Percentiles rank a stretch among this genome's conserved stretches.
Evolutionary conservation across 1,140 invertebrate species (phyloP).

Genomic region (Riptortus pedestris): DNA sequence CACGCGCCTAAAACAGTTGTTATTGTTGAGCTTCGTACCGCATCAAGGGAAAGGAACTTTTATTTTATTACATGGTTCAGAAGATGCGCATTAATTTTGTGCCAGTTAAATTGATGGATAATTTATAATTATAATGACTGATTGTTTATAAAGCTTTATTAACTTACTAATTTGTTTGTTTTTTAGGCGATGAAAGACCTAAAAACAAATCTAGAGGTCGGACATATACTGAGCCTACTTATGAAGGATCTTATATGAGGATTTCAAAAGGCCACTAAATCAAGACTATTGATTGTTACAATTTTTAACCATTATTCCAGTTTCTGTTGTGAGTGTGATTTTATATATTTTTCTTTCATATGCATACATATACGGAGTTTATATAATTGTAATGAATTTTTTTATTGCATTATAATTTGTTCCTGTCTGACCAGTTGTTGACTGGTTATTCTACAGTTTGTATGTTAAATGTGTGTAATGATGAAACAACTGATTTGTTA

Average conservation of each 20-base stretch:
- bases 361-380: neutral
- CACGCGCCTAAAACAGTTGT: too few species aligned
- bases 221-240: constrained; percentile 4
- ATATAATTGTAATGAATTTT: neutral
- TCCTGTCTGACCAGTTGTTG: neutral
- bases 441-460: neutral
- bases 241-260: neutral
- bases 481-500: neutral
- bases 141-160: too few species aligned
- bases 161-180: too few species aligned
- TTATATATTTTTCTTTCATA: neutral
- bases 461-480: neutral
- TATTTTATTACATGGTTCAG: too few species aligned
- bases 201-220: neutral
- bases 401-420: neutral
- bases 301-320: too few species aligned
- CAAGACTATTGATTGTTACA: too few species aligned
- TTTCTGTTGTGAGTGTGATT: too few species aligned
- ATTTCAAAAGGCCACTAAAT: neutral
- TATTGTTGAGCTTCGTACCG: too few species aligned
- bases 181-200: constrained; percentile 1
- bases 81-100: too few species aligned
- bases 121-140: too few species aligned
- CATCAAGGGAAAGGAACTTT: too few species aligned
- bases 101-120: too few species aligned